Conservation (phyloP, 1,140 invertebrate species). For the Philotrypesis tridentata region DNA sequence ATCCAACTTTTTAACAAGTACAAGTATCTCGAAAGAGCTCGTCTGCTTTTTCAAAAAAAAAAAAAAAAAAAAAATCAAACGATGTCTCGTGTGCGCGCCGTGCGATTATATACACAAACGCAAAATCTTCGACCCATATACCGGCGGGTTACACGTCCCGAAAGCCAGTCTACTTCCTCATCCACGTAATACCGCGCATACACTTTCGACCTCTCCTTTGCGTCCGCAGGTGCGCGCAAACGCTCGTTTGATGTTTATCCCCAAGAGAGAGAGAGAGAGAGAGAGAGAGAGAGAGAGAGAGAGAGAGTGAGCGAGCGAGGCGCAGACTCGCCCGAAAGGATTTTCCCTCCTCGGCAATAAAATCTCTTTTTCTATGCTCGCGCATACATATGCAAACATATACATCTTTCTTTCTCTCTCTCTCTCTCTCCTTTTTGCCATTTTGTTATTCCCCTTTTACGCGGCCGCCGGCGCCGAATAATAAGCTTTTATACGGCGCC, state of each 20-base stretch:
- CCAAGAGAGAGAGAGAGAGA: too few relatives aligned
- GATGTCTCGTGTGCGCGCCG: too few relatives aligned
- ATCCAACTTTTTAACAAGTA: too few relatives aligned
- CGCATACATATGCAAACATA: background rate
- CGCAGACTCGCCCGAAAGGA: slow-evolving; percentile 1
- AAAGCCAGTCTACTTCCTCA: background rate
- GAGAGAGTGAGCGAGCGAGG: too few relatives aligned
- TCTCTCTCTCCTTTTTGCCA: background rate
- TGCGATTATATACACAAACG: too few relatives aligned
- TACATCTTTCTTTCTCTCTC: slow-evolving; percentile 23
- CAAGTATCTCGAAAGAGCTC: background rate
- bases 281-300: too few relatives aligned
- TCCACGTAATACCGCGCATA: too few relatives aligned
- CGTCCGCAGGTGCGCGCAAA: too few relatives aligned
- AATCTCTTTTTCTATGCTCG: background rate
- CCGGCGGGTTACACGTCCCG: background rate
- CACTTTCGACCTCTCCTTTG: background rate
- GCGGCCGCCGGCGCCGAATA: slow-evolving; percentile 20
- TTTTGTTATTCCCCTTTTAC: slow-evolving; percentile 20
- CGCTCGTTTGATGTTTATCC: slow-evolving; percentile 19
- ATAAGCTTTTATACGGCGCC: background rate
- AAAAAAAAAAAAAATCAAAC: too few relatives aligned
- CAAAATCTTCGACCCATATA: background rate
- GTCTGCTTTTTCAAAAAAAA: background rate
- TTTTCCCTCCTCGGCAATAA: slow-evolving; percentile 16